These are phyloP conservation scores for Podilymbus podiceps DNA, from an alignment of 2,113 vertebrate genomes.

Conservation along the genomic window DNA sequence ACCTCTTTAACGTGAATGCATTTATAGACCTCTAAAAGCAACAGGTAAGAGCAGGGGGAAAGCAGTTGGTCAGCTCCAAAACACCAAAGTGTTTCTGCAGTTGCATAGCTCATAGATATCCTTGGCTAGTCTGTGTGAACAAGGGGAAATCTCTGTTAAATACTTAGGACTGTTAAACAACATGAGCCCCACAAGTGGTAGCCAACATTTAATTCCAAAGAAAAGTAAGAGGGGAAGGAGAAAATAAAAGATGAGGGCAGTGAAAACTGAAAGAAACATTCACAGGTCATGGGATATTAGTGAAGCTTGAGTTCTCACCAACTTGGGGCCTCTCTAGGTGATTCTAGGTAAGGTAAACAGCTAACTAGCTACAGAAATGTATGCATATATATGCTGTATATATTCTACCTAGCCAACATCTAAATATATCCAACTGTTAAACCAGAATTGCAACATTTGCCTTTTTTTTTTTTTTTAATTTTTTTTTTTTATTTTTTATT, in stretches of 20 bases:
- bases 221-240: not conserved
- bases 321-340: not conserved
- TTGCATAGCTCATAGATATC: not conserved
- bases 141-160: not conserved
- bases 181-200: not conserved
- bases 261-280: not conserved
- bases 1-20: not conserved
- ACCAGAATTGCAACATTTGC: not conserved
- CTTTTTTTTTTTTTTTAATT: too few relatives aligned
- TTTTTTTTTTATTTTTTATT: not conserved
- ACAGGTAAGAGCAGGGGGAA: not conserved
- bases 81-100: not conserved
- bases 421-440: not conserved
- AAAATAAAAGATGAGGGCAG: not conserved
- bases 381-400: not conserved
- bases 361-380: not conserved
- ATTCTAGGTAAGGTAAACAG: not conserved
- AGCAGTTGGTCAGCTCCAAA: not conserved
- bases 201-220: not conserved
- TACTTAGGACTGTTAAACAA: not conserved
- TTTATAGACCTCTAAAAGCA: not conserved
- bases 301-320: not conserved
- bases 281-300: not conserved
- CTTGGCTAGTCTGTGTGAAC: not conserved
- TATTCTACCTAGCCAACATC: not conserved